phyloP scores from a whole-genome alignment of 2,888 invertebrate species.

The Clitarchus hookeri region DNA sequence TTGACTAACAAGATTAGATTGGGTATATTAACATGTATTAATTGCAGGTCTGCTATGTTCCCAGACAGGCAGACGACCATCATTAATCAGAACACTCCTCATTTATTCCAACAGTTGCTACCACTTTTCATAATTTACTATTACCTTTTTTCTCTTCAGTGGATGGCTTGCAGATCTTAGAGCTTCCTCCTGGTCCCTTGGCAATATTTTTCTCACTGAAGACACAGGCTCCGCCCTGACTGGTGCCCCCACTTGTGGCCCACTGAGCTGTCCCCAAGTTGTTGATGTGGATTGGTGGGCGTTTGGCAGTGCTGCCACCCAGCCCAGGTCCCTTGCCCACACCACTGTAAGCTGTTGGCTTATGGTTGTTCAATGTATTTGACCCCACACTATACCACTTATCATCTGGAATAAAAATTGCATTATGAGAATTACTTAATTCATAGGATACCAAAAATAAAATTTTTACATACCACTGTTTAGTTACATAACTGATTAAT shows the following conservation, averaged over 20 bases:
- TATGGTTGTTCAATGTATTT: constrained; percentile 49
- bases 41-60: too few species aligned
- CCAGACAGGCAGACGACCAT: too few species aligned
- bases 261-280: constrained; percentile 45
- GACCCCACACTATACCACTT: constrained; percentile 37
- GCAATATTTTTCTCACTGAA: constrained; percentile 40
- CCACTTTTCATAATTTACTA: too few species aligned
- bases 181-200: constrained; percentile 36
- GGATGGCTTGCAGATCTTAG: constrained; percentile 39
- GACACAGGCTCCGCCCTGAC: neutral
- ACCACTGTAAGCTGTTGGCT: constrained; percentile 51
- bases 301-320: constrained; percentile 50
- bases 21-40: too few species aligned
- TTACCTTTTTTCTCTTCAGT: constrained; percentile 42
- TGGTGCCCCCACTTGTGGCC: constrained; percentile 31
- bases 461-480: too few species aligned
- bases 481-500: too few species aligned
- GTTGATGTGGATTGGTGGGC: constrained; percentile 49
- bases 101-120: too few species aligned
- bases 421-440: too few species aligned
- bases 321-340: constrained; percentile 50
- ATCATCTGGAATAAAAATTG: constrained; percentile 18
- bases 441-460: too few species aligned
- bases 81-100: too few species aligned
- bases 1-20: too few species aligned